Evolutionary conservation across 2,113 vertebrate species (phyloP), one percentile per base, ranked within the genome.

Genomic region (Ailurus styani): DNA sequence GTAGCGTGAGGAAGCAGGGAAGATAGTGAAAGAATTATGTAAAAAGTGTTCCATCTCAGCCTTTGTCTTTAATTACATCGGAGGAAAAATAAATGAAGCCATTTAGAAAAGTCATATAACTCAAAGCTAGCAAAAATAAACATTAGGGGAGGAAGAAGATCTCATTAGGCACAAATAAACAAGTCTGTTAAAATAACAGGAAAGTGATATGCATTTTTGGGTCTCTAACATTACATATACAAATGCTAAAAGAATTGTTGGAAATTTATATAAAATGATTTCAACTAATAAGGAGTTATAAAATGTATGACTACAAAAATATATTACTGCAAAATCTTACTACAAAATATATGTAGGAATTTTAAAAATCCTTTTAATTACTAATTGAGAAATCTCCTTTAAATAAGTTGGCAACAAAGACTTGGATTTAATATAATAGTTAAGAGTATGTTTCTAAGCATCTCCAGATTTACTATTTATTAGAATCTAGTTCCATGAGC

Each of bases 91-190:
- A 92, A 55, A 62, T 5, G 66, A 86, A 84, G 13, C 7, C 12
- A 72, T 75, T 91, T 60, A 42, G 18, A 94, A 95, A 93, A 96
- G 66, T 66, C 34, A 78, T 29, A 73, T 78, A 66, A 93, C 60
- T 78, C 60, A 96, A 93, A 96, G 47, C 17, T 29, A 77, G 78
- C 29, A 85, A 93, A 94, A 90, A 68, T 60, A 94, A 94, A 82
- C 40, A 40, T n/a, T 29, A 77, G 37, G 34, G n/a, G 57, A 96
- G 29, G 14, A 42, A 20, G 7, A 77, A 83, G 37, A 27, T 78
- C 72, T 81, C 78, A 50, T 25, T 73, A 42, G n/a, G 21, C 8
- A 96, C 9, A 85, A 85, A 77, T 68, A 96, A 84, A 84, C 37
- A 84, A 87, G 0, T 64, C 20, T 83, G 11, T 91, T 85, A 93